Conservation (phyloP, 2,888 invertebrate genomes). For the Noctua fimbriata region DNA sequence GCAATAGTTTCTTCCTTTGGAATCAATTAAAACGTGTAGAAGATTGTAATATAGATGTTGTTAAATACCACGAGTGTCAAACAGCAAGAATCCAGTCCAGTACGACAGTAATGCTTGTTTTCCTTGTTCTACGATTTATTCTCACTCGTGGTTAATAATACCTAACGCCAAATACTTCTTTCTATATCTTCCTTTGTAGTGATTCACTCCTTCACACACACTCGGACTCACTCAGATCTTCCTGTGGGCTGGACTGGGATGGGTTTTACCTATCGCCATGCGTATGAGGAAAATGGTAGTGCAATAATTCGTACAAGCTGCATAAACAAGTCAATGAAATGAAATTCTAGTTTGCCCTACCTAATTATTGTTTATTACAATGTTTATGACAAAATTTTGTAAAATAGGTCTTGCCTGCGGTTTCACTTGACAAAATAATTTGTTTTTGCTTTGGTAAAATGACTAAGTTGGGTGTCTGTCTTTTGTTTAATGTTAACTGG, state of each 20-base stretch:
- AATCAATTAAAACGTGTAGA: not conserved
- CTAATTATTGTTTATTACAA: not conserved
- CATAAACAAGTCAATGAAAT: not conserved
- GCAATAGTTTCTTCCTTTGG: not conserved
- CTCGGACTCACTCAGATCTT: not conserved
- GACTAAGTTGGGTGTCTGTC: not conserved
- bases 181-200: slow-evolving; percentile 8
- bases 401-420: not conserved
- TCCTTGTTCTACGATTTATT: slow-evolving; percentile 8
- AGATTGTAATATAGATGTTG: slow-evolving; percentile 15
- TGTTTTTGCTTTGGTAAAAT: slow-evolving; percentile 1
- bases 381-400: not conserved
- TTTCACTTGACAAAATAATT: not conserved
- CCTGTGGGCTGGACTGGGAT: not conserved
- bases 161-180: not conserved
- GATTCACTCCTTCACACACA: not conserved
- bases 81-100: slow-evolving; percentile 7
- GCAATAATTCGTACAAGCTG: not conserved
- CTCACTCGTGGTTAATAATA: not conserved
- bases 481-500: not conserved
- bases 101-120: not conserved
- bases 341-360: not conserved
- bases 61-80: slow-evolving; percentile 47
- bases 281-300: slow-evolving; percentile 41
- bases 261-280: slow-evolving; percentile 32